Percentiles rank a stretch among this genome's conserved stretches.
phyloP scores from a whole-genome alignment of 2,797 vertebrate species.

The Squalus acanthias region DNA sequence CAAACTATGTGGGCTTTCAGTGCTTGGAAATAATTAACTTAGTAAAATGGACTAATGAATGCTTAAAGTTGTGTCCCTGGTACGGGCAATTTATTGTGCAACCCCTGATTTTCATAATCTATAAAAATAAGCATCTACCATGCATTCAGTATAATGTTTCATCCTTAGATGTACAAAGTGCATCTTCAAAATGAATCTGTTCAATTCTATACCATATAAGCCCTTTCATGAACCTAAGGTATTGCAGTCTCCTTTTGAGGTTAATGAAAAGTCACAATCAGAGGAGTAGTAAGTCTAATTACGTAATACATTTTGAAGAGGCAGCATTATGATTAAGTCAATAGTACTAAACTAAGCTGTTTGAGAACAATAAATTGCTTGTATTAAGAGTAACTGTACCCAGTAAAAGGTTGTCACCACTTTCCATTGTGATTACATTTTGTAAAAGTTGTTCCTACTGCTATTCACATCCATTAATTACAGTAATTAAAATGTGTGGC shows the following conservation, averaged over 20 bases:
- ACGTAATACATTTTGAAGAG: background rate
- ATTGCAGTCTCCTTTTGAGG: background rate
- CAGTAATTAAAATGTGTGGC: background rate
- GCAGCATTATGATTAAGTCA: constrained; percentile 1
- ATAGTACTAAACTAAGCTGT: background rate
- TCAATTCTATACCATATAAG: background rate
- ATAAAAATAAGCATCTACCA: background rate
- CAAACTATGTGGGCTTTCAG: background rate
- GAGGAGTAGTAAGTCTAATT: background rate
- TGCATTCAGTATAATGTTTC: background rate
- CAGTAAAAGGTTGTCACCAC: background rate
- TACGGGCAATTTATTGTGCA: background rate
- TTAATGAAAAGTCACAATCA: background rate
- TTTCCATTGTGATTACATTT: background rate
- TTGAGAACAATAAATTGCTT: background rate
- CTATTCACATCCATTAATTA: background rate
- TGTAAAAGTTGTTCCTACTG: background rate
- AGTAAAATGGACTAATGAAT: background rate
- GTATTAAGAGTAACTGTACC: background rate
- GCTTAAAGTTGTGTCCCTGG: background rate
- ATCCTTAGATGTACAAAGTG: background rate
- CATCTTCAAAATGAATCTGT: constrained; percentile 1
- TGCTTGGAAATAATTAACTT: background rate
- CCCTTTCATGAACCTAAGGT: background rate
- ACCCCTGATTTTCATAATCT: too few relatives aligned